A percentile compares a stretch with the other conserved stretches of the same genome.
phyloP scores from a whole-genome alignment of 1,140 invertebrate species.

The Penaeus chinensis region DNA sequence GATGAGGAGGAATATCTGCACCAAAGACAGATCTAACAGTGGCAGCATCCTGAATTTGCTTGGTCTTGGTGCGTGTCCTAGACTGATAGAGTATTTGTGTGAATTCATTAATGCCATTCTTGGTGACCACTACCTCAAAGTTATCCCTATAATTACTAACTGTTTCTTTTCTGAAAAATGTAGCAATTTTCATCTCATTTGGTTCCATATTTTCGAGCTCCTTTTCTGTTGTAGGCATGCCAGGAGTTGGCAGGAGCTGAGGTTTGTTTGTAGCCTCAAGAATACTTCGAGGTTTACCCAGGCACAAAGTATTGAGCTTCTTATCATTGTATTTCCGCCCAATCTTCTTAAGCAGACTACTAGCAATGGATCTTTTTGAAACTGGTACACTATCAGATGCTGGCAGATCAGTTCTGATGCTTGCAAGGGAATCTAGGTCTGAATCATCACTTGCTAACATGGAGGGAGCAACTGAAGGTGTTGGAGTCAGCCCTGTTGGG shows the following conservation, averaged over 20 bases:
- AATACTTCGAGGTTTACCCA: conserved; percentile 53
- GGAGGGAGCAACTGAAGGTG: conserved; percentile 62
- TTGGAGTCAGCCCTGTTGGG: conserved; percentile 62
- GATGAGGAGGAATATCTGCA: conserved; percentile 49
- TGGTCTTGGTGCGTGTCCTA: conserved; percentile 80
- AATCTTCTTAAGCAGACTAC: conserved; percentile 59
- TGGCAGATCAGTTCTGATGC: conserved; percentile 55
- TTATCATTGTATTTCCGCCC: conserved; percentile 60
- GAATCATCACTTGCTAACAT: conserved; percentile 63
- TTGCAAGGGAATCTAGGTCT: conserved; percentile 61
- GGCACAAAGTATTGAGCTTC: conserved; percentile 50
- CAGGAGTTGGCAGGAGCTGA: conserved; percentile 62
- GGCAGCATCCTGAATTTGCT: conserved; percentile 79
- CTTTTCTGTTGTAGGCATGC: conserved; percentile 56
- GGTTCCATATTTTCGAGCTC: conserved; percentile 48
- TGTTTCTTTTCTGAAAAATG: conserved; percentile 77
- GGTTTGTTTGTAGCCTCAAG: conserved; percentile 55
- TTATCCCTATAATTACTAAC: conserved; percentile 77
- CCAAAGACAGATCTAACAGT: conserved; percentile 72
- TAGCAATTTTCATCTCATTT: conserved; percentile 54
- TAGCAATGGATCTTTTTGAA: conserved; percentile 56
- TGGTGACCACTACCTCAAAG: conserved; percentile 74
- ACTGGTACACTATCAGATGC: conserved; percentile 62
- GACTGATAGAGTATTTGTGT: conserved; percentile 79
- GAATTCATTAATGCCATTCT: conserved; percentile 74